These are phyloP conservation scores for Laupala kohalensis DNA, from an alignment of 1,140 invertebrate genomes.

Conservation along the genomic window DNA sequence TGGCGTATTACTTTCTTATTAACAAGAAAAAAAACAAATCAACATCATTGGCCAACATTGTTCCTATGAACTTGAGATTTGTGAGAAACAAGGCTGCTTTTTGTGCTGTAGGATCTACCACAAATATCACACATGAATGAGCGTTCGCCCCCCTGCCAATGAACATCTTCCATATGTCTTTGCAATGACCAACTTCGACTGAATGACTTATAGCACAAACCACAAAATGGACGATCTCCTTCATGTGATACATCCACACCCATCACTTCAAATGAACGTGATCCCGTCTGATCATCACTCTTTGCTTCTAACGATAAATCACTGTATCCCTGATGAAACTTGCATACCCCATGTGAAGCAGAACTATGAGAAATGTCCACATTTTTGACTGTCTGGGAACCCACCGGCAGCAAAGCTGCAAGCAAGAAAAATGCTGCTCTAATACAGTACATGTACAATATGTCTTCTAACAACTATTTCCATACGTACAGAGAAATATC, in stretches of 20 bases:
- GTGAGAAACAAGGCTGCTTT: slow-evolving; percentile 37
- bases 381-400: neutral
- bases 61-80: slow-evolving; percentile 34
- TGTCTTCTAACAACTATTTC: too few species aligned
- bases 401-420: neutral
- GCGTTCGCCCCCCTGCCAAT: slow-evolving; percentile 32
- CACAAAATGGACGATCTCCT: slow-evolving; percentile 25
- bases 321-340: neutral
- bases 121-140: slow-evolving; percentile 34
- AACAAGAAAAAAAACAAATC: too few species aligned
- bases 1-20: neutral
- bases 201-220: slow-evolving; percentile 35
- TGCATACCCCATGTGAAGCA: neutral
- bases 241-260: neutral
- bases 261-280: neutral
- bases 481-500: too few species aligned
- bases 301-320: neutral
- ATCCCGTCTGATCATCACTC: neutral
- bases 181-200: slow-evolving; percentile 37
- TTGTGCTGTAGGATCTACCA: slow-evolving; percentile 35
- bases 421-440: neutral
- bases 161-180: slow-evolving; percentile 36
- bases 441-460: too few species aligned
- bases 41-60: neutral
- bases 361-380: neutral